Evolutionary conservation across 2,888 invertebrate species (phyloP).

Genomic region (Coelopa pilipes): DNA sequence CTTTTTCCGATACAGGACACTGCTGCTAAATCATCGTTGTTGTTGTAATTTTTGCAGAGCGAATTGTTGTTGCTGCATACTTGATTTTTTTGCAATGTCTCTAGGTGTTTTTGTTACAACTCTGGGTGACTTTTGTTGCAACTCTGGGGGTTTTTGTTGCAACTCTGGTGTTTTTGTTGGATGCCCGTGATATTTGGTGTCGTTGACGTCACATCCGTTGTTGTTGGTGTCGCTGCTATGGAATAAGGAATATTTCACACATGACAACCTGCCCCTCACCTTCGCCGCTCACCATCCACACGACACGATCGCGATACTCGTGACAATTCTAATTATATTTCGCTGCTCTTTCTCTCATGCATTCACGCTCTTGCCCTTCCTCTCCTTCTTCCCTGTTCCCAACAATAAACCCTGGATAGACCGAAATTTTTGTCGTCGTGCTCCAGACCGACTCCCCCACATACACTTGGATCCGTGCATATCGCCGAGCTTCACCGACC

Average conservation of each 20-base stretch:
- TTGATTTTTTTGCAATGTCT: too few relatives aligned
- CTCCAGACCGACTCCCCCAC: conserved; percentile 38
- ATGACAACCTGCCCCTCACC: background rate
- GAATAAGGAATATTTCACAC: background rate
- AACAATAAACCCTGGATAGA: too few relatives aligned
- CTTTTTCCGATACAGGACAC: too few relatives aligned
- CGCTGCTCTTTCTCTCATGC: background rate
- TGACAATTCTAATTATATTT: conserved; percentile 13
- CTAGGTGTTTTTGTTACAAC: too few relatives aligned
- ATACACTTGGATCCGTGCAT: conserved; percentile 50
- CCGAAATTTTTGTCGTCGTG: too few relatives aligned
- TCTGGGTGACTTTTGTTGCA: background rate
- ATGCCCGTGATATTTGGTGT: background rate
- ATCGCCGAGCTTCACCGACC: conserved; percentile 34
- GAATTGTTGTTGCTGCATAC: too few relatives aligned
- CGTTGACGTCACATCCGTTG: background rate
- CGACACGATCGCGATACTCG: background rate
- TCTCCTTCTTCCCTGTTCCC: too few relatives aligned
- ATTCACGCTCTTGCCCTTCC: too few relatives aligned
- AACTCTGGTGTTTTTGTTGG: background rate
- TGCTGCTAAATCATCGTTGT: too few relatives aligned
- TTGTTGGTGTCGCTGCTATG: background rate
- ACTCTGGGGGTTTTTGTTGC: background rate
- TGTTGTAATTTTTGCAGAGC: too few relatives aligned
- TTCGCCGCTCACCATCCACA: too few relatives aligned